Percentiles rank a stretch among this genome's conserved stretches.
These are phyloP conservation scores for Andrena praecox DNA, from an alignment of 2,888 invertebrate species.

Conservation along the genomic window DNA sequence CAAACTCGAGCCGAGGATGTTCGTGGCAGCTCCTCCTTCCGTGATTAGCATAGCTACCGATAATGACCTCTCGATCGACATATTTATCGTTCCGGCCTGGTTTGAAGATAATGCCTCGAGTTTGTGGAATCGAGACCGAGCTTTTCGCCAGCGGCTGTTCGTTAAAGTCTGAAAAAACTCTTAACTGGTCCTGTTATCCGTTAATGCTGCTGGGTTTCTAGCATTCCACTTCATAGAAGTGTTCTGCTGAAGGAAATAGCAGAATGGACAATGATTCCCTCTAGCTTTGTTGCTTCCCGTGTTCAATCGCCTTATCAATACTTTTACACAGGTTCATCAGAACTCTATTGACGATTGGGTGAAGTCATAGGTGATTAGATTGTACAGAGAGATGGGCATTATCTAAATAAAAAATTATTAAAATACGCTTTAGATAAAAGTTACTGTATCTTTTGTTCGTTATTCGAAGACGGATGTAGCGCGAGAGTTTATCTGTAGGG, in stretches of 20 bases:
- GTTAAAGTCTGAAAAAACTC: conserved; percentile 6
- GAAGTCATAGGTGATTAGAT: not conserved
- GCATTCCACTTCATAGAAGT: not conserved
- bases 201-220: not conserved
- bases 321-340: no score
- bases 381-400: no score
- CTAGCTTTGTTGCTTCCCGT: no score
- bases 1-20: conserved; percentile 64
- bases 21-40: conserved; percentile 59
- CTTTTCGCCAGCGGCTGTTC: conserved; percentile 22
- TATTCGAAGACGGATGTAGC: no score
- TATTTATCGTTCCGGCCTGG: conserved; percentile 57
- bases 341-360: not conserved
- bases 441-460: no score
- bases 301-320: no score
- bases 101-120: conserved; percentile 15
- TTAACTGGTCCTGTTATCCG: conserved; percentile 1
- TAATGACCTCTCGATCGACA: conserved; percentile 65
- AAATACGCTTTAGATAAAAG: no score
- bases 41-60: conserved; percentile 66
- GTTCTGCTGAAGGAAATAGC: not conserved
- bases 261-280: not conserved
- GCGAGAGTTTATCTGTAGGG: no score
- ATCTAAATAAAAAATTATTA: no score
- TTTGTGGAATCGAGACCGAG: not conserved